phyloP scores from a whole-genome alignment of 2,797 vertebrate genomes.

The Darevskia nairensis region DNA sequence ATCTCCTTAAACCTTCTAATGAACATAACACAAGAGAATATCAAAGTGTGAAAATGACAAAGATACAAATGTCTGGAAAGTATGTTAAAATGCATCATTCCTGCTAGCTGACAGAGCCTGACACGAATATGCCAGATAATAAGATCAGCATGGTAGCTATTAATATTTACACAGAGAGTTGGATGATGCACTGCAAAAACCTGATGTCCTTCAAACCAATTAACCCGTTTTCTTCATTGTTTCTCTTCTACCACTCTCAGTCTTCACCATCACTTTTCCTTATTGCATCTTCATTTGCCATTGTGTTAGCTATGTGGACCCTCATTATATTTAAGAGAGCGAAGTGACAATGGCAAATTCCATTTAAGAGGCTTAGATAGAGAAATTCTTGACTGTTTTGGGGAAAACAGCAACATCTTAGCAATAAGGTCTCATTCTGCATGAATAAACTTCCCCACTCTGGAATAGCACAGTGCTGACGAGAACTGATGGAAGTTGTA shows the following conservation, averaged over 20 bases:
- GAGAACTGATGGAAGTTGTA: not conserved
- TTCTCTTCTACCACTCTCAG: not conserved
- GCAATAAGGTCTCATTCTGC: too few species aligned
- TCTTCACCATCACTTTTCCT: not conserved
- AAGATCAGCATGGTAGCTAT: constrained; percentile 6
- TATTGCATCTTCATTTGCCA: not conserved
- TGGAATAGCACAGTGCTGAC: too few species aligned
- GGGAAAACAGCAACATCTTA: not conserved
- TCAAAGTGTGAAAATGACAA: not conserved
- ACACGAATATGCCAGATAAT: not conserved
- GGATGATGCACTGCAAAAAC: not conserved
- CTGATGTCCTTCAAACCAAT: not conserved
- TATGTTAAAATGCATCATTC: not conserved
- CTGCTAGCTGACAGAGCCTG: not conserved
- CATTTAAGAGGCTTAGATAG: not conserved
- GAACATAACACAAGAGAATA: not conserved
- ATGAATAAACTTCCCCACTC: not conserved
- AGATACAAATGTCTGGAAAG: not conserved
- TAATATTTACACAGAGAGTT: not conserved
- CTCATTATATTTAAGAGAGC: not conserved
- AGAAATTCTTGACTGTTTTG: not conserved
- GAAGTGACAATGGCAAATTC: not conserved
- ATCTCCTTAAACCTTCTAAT: not conserved
- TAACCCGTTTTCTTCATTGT: rapidly evolving
- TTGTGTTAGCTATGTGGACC: not conserved